Conservation (phyloP, 2,888 invertebrate genomes). For the Spialia ferax region DNA sequence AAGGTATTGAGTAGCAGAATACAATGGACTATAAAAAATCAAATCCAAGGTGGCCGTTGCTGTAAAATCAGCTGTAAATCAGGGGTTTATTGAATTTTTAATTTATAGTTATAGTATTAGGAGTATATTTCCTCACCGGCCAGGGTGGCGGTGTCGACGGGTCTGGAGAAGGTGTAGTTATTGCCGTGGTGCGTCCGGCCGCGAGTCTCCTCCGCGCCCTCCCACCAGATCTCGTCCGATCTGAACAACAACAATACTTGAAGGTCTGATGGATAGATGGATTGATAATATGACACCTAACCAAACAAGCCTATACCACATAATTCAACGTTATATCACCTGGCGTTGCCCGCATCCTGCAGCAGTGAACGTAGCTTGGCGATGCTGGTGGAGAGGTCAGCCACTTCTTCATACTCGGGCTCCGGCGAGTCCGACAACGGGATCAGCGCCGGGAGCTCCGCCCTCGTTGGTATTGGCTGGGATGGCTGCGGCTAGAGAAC, state of each 20-base stretch:
- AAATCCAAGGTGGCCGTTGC: too few relatives aligned
- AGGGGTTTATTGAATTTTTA: too few relatives aligned
- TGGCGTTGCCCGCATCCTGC: conserved; percentile 79
- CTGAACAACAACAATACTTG: conserved; percentile 44
- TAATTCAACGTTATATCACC: too few relatives aligned
- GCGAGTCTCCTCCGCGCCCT: conserved; percentile 72
- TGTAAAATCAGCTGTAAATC: too few relatives aligned
- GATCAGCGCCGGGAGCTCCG: conserved; percentile 42
- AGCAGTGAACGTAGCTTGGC: conserved; percentile 89
- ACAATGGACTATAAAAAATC: too few relatives aligned
- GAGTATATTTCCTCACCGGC: conserved; percentile 65
- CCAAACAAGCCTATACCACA: too few relatives aligned
- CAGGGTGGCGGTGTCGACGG: conserved; percentile 72
- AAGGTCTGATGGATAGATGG: too few relatives aligned
- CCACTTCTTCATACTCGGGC: conserved; percentile 91
- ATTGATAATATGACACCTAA: too few relatives aligned
- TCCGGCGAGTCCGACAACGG: conserved; percentile 85
- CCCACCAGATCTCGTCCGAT: conserved; percentile 73
- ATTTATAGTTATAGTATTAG: too few relatives aligned
- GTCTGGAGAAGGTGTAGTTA: conserved; percentile 53
- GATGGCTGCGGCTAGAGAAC: conserved; percentile 49
- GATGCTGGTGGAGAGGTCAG: conserved; percentile 91
- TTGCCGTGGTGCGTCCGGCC: conserved; percentile 77
- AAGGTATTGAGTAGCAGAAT: too few relatives aligned
- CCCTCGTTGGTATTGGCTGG: conserved; percentile 41